Base-by-base conservation (phyloP, 2,888 invertebrate genomes). In the Cephus runcator region DNA sequence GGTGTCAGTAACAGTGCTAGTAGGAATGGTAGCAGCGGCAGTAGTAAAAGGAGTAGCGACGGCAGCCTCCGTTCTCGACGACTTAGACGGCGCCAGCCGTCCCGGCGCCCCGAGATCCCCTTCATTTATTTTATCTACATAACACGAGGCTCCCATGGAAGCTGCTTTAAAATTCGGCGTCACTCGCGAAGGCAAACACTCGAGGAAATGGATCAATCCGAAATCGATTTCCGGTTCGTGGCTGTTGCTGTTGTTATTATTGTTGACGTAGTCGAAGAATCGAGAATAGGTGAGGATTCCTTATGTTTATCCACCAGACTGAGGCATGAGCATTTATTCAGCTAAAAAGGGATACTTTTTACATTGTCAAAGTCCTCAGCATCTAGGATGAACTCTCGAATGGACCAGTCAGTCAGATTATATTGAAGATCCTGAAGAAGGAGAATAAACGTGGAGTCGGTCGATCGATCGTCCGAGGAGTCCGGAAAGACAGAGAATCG, bases 41-140 rank as follows among this genome's bases (percentile, higher is more conserved):
- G 40, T 40, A 40, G 40, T 40, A 40, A 40, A 69, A 69, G 69
- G 30, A 33, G 69, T 12, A 33, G 33, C 15, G 30, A 33, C 30
- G 12, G 75, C 69, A 77, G 77, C 75, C 69, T 77, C 75, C 75
- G 74, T 77, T 73, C 31, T 33, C 73, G 33, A 34, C 40, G 73
- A 76, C 75, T 79, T 76, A 81, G 81, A 81, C 81, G 88, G 88
- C 89, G 88, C 89, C 88, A 87, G 87, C 84, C 90, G 85, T 85
- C 87, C 80, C 79, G 90, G 86, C 88, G 88, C 87, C 87, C 81
- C 80, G 76, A 80, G 77, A 80, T 40, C 40, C 85, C 84, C 83
- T 82, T 86, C 86, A 84, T 88, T 85, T 87, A 87, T 85, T 86
- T 84, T 83, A 82, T 80, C 83, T 85, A 85, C 84, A 82, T 84